Evolutionary conservation across 30 jellyfish, hydroid and myxozoan species (phyloP), one percentile per base, ranked within the genome.

Genomic region (Cassiopea xamachana): DNA sequence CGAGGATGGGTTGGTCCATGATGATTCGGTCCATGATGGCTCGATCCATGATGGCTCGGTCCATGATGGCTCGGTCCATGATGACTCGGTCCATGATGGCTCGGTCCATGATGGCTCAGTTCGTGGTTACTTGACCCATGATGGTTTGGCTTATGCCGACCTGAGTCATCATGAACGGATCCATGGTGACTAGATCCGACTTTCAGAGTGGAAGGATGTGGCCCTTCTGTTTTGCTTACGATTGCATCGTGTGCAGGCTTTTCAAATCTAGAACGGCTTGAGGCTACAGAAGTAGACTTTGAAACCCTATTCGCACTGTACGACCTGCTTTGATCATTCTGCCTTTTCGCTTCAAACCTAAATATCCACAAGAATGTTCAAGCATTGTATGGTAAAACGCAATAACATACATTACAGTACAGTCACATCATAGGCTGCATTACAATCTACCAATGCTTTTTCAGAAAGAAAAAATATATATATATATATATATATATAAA

Each of bases 1-100:
- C 75, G 74, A 1, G 75, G 87, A 77, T 75, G 89, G 55, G 75
- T 59, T 7, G 77, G 89, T 68, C 75, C 88, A 18, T 70, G 80
- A 79, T 75, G 87, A 5, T 46, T 60, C 1, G 61, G 19, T 67
- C 60, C 68, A 17, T 47, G 86, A 48, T 43, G 61, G 39, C 86
- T 55, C 39, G 86, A 15, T 77, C 69, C 14, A 46, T 47, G 71
- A 81, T 69, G 82, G 43, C 80, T 67, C 16, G 83, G 79, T 39
- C 80, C 80, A 71, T 71, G 80, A 15, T 71, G 80, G 3, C 80
- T 19, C 6, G 80, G 6, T 71, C 51, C 80, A 39, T 71, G 80
- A 15, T 71, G 80, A 6, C 80, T 19, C 5, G 51, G 1, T 71
- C 51, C 80, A 71, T 71, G 49, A 55, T 71, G 80, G 14, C 51